These are phyloP conservation scores for Drepana arcuata DNA, from an alignment of 1,140 invertebrate species.

Conservation along the genomic window DNA sequence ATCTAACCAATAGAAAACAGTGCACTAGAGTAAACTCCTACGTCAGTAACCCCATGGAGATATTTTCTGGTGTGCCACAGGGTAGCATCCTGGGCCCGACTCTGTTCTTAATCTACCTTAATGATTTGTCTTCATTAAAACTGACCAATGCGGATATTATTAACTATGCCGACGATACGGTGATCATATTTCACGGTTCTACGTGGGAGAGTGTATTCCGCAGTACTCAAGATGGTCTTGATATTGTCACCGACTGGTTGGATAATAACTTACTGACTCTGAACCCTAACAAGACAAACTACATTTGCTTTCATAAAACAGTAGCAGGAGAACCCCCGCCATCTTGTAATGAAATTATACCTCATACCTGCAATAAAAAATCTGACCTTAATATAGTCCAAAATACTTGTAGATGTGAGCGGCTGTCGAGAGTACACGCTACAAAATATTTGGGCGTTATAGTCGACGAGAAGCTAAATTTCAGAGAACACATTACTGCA, in stretches of 20 bases:
- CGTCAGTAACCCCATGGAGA: not conserved
- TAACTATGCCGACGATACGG: conserved; percentile 9
- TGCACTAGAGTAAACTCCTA: not conserved
- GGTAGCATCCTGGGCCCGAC: conserved; percentile 37
- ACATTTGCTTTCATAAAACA: conserved; percentile 1
- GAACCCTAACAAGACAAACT: conserved; percentile 1
- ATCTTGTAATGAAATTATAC: not conserved
- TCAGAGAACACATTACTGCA: not conserved
- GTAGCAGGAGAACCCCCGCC: too few species aligned
- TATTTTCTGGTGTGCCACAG: conserved; percentile 27
- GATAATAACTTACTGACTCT: conserved; percentile 1
- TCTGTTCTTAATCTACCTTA: conserved; percentile 20
- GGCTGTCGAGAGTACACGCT: not conserved
- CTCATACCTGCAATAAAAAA: not conserved
- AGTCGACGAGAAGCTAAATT: conserved; percentile 3
- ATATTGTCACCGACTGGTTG: not conserved
- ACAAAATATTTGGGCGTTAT: conserved; percentile 5
- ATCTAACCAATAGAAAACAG: conserved; percentile 4
- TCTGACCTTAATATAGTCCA: not conserved
- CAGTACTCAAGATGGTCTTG: not conserved
- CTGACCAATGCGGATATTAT: conserved; percentile 2
- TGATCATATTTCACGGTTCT: not conserved
- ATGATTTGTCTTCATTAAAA: conserved; percentile 1
- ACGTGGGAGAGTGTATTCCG: not conserved
- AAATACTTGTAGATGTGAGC: not conserved